Conservation (phyloP, 2,797 vertebrate species). For the Squalus acanthias region DNA sequence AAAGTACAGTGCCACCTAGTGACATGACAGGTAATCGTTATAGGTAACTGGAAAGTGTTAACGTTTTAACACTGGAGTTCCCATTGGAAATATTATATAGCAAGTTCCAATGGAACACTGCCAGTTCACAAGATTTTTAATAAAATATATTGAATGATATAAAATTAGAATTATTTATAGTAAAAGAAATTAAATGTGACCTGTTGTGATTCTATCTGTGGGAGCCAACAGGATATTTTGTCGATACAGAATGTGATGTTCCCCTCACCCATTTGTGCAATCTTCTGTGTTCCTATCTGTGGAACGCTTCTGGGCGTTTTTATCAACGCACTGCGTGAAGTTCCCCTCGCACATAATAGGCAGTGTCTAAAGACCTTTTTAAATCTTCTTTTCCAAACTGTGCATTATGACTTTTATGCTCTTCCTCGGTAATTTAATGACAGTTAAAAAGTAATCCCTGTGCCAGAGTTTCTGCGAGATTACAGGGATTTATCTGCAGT, state of each 20-base stretch:
- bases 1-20: constrained; percentile 9
- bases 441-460: background rate
- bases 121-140: background rate
- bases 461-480: background rate
- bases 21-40: background rate
- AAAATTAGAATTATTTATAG: background rate
- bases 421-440: background rate
- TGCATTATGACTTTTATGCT: background rate
- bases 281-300: background rate
- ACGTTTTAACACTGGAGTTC: background rate
- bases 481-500: background rate
- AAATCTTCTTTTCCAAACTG: background rate
- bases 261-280: background rate
- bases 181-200: background rate
- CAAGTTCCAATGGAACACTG: background rate
- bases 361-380: background rate
- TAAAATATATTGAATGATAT: background rate
- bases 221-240: background rate
- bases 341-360: background rate
- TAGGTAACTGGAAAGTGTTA: background rate
- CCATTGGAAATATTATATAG: background rate
- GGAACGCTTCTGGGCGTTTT: background rate
- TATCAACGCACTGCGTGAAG: background rate
- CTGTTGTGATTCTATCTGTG: background rate
- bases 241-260: background rate